Conservation (phyloP, 2,888 invertebrate species). For the Microctonus aethiopoides region DNA sequence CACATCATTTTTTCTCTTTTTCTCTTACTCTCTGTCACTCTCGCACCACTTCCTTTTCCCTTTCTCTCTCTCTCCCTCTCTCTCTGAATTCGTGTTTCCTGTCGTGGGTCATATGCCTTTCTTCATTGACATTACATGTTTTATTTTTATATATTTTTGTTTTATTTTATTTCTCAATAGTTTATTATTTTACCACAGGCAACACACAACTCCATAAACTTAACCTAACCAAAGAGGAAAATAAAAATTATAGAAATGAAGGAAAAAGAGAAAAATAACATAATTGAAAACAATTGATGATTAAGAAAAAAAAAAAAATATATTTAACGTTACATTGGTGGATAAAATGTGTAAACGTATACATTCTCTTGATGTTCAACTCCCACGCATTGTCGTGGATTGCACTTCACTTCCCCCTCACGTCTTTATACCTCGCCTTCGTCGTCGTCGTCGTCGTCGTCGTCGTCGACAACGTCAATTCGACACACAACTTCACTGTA, state of each 20-base stretch:
- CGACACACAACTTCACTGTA: conserved; percentile 1
- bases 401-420: conserved; percentile 26
- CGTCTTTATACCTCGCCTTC: conserved; percentile 24
- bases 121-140: neutral
- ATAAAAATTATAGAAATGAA: neutral
- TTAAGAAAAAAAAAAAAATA: neutral
- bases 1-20: neutral
- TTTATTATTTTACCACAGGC: neutral
- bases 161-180: neutral
- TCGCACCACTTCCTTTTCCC: no score
- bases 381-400: conserved; percentile 52
- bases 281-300: neutral
- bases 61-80: no score
- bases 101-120: neutral
- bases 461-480: no score
- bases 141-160: neutral
- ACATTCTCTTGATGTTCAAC: conserved; percentile 38
- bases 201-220: neutral
- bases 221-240: neutral
- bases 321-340: conserved; percentile 2
- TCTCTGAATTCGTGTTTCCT: conserved; percentile 3
- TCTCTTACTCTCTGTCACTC: no score
- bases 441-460: no score
- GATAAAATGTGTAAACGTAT: conserved; percentile 24
- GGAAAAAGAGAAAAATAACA: neutral